Evolutionary conservation across 2,888 invertebrate species (phyloP), one percentile per base, ranked within the genome.

Genomic region (Pammene aurita): DNA sequence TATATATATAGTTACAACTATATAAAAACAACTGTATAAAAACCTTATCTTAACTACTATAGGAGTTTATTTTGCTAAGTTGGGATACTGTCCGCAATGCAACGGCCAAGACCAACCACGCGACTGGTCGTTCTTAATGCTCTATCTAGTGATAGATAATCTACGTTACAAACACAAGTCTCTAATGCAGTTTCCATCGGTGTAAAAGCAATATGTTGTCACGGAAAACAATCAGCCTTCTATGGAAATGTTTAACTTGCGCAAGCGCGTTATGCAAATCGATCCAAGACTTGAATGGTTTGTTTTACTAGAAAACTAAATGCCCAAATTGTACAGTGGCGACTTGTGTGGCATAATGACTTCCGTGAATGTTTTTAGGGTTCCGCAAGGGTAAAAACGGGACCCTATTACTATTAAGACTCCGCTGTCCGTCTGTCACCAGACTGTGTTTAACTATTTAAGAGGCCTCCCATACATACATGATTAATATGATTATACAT

Each of bases 181-280:
- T 50, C 76, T 80, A 79, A 80, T 76, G 77, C 74, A 73, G 67
- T 77, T 75, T 62, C 71, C 75, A 71, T 77, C 80, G 74, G 65
- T 67, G 76, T 82, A 81, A 81, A 82, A 80, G 77, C 76, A 69
- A 75, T 76, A 72, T 73, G 78, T 69, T 73, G 75, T 74, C 69
- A 42, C 64, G 73, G 74, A 71, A 76, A 78, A 78, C 79, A 73
- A 75, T 72, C 73, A 73, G 72, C 74, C 72, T 69, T 66, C 74
- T 75, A 79, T 73, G 77, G 76, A 74, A 75, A 72, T 72, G 67
- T 73, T 66, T 71, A 65, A 57, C 67, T 70, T 72, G 77, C 72
- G 73, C 72, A 74, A 74, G 71, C 72, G 42, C 34, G 18, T 55
- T 61, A 44, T 64, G 60, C 66, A 66, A 68, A 68, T 70, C 48